A percentile compares a stretch with the other conserved stretches of the same genome.
Conservation (phyloP, 2,888 invertebrate species). For the Neoitamus cyanurus region DNA sequence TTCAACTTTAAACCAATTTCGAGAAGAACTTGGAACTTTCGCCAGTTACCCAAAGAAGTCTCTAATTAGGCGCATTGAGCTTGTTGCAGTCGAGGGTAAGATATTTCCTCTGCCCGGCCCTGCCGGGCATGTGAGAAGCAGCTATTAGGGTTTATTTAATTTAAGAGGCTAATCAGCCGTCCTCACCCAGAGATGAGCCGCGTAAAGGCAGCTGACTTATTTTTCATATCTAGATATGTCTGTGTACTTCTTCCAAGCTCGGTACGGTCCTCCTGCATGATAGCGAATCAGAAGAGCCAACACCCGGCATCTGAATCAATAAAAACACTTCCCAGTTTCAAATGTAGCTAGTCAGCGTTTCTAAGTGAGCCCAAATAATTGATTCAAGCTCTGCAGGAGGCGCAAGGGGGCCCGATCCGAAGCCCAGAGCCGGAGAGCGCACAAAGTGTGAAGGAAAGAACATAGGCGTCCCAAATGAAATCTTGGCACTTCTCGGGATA, state of each 20-base stretch:
- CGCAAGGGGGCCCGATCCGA: neutral
- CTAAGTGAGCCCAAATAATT: constrained; percentile 35
- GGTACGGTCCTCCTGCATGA: neutral
- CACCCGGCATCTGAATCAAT: constrained; percentile 23
- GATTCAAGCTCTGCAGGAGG: constrained; percentile 11
- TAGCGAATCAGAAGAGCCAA: neutral
- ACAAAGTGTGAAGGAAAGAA: constrained; percentile 4
- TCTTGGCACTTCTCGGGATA: constrained; percentile 30
- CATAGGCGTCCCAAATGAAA: constrained; percentile 24
- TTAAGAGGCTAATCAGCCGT: neutral
- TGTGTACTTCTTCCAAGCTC: neutral
- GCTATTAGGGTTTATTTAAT: neutral
- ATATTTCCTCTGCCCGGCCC: neutral
- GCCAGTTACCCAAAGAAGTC: neutral
- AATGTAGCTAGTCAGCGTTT: constrained; percentile 35
- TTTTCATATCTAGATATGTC: neutral
- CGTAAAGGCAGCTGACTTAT: neutral
- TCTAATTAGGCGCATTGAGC: neutral
- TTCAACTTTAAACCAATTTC: neutral
- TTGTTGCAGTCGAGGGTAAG: neutral
- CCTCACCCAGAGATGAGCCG: neutral
- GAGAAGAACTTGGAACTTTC: neutral
- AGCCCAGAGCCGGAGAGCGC: neutral
- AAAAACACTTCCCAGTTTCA: constrained; percentile 17
- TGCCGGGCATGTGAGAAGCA: neutral